Conservation (phyloP, 2,113 vertebrate species). For the Oreochromis spilurus region DNA sequence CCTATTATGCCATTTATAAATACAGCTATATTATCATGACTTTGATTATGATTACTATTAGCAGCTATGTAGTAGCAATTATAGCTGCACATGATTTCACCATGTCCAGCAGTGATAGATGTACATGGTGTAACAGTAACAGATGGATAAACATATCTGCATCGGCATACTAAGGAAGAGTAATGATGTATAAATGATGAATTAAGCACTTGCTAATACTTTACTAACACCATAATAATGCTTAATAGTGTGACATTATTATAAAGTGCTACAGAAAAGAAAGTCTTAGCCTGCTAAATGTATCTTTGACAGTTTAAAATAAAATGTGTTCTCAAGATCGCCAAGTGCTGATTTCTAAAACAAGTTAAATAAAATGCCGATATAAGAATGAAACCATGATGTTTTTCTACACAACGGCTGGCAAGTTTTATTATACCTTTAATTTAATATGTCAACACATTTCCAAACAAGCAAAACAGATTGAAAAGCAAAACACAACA, state of each 20-base stretch:
- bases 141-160: background rate
- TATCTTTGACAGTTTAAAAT: background rate
- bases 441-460: background rate
- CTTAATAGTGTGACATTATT: background rate
- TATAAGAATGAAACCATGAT: background rate
- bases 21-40: background rate
- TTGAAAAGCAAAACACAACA: background rate
- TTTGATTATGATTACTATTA: background rate
- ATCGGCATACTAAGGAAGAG: background rate
- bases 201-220: background rate
- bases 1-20: background rate
- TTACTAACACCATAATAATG: background rate
- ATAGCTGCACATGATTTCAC: background rate
- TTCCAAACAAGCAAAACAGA: background rate
- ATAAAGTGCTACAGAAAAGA: background rate
- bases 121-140: background rate
- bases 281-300: background rate
- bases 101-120: background rate
- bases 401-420: background rate
- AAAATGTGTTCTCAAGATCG: background rate
- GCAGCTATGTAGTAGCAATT: background rate
- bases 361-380: background rate
- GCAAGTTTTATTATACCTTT: background rate
- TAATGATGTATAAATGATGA: background rate
- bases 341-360: background rate